phyloP scores from a whole-genome alignment of 2,797 vertebrate genomes.

The Chrosomus eos region DNA sequence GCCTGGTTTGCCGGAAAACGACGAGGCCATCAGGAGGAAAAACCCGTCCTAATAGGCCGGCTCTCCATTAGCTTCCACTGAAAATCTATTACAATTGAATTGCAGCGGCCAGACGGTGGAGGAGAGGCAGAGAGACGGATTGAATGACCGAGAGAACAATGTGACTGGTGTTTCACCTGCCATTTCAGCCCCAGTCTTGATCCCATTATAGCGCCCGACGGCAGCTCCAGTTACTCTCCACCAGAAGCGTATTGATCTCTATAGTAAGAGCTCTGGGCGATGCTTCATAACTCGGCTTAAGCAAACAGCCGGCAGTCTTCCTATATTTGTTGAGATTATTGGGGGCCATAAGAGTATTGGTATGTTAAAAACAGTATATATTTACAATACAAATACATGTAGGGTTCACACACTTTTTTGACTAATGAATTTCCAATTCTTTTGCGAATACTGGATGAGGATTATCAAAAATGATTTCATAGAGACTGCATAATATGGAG shows the following conservation, averaged over 20 bases:
- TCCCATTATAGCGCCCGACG: conserved; percentile 67
- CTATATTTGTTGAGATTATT: not conserved
- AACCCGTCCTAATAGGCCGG: conserved; percentile 26
- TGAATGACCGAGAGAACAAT: conserved; percentile 60
- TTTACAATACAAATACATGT: not conserved
- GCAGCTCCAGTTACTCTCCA: conserved; percentile 65
- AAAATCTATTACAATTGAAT: conserved; percentile 59
- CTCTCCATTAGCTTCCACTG: conserved; percentile 52
- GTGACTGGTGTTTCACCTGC: conserved; percentile 58
- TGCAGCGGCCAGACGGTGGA: conserved; percentile 27
- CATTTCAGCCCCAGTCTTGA: conserved; percentile 62
- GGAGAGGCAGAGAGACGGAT: conserved; percentile 42
- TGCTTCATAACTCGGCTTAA: conserved; percentile 50
- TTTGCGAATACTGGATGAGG: not conserved
- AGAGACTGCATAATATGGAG: not conserved
- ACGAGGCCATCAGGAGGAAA: conserved; percentile 28
- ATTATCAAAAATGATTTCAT: not conserved
- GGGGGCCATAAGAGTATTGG: not conserved
- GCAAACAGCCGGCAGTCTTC: not conserved
- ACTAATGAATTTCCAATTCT: not conserved
- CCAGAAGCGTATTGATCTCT: conserved; percentile 67
- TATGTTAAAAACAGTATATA: not conserved
- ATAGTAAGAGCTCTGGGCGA: conserved; percentile 65
- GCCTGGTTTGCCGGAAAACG: conserved; percentile 36
- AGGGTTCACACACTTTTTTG: not conserved